These are phyloP conservation scores for Biston betularia DNA, from an alignment of 2,888 invertebrate genomes.

Conservation along the genomic window DNA sequence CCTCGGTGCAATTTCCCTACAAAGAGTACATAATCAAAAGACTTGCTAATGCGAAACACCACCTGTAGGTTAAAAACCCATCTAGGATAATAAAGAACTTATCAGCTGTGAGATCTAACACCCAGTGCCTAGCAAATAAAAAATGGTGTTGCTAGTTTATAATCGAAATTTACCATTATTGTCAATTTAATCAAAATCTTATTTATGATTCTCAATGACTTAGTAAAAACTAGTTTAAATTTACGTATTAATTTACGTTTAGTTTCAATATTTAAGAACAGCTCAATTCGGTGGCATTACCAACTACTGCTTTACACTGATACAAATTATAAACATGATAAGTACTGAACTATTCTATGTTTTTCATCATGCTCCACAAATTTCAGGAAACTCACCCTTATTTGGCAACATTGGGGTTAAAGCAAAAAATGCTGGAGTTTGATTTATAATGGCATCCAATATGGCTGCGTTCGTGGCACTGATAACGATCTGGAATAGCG, in stretches of 20 bases:
- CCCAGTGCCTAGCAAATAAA: constrained; percentile 68
- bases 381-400: neutral
- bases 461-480: constrained; percentile 81
- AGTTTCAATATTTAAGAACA: too few relatives aligned
- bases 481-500: constrained; percentile 81
- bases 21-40: constrained; percentile 23
- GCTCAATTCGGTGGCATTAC: too few relatives aligned
- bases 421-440: constrained; percentile 80
- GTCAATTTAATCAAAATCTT: neutral
- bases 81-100: constrained; percentile 84
- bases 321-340: too few relatives aligned
- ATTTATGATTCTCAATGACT: neutral
- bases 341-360: too few relatives aligned
- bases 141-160: constrained; percentile 37
- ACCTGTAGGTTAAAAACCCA: constrained; percentile 82
- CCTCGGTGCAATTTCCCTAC: constrained; percentile 23
- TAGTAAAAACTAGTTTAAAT: too few relatives aligned
- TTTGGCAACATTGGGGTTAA: constrained; percentile 42
- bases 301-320: too few relatives aligned
- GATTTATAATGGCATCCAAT: constrained; percentile 82
- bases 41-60: constrained; percentile 69
- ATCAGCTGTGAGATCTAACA: constrained; percentile 82
- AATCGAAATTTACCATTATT: neutral
- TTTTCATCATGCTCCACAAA: neutral
- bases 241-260: too few relatives aligned